A percentile compares a stretch with the other conserved stretches of the same genome.
Conservation (phyloP, 2,797 vertebrate species). For the Fundulus diaphanus region DNA sequence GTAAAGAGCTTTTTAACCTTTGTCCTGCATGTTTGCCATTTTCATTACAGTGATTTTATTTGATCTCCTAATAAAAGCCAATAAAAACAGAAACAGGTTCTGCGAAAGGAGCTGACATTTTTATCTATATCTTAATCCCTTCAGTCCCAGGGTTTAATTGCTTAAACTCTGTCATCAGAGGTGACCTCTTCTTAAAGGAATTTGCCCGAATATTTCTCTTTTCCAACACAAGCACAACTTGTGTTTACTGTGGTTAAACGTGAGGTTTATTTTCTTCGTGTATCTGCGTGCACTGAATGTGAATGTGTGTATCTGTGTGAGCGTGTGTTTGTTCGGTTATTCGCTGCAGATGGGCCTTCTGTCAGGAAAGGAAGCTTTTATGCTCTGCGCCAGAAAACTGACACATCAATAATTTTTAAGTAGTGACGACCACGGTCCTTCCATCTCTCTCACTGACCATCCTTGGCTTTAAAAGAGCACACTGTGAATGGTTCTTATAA, state of each 20-base stretch:
- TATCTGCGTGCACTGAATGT: background rate
- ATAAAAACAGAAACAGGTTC: slow-evolving; percentile 10
- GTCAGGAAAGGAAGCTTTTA: slow-evolving; percentile 63
- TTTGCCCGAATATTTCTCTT: slow-evolving; percentile 9
- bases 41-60: background rate
- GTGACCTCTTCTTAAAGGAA: slow-evolving; percentile 6
- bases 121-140: slow-evolving; percentile 6
- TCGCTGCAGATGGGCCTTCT: slow-evolving; percentile 84
- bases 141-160: background rate
- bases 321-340: slow-evolving; percentile 61
- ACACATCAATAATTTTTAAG: slow-evolving; percentile 54
- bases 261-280: slow-evolving; percentile 2
- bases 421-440: slow-evolving; percentile 19
- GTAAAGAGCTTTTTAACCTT: background rate
- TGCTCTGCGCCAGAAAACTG: slow-evolving; percentile 59
- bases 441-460: slow-evolving; percentile 27
- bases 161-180: slow-evolving; percentile 13
- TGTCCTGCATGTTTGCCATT: background rate
- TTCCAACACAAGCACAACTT: slow-evolving; percentile 12
- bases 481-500: slow-evolving; percentile 59
- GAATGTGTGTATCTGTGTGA: slow-evolving; percentile 19
- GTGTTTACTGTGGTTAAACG: slow-evolving; percentile 21
- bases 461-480: slow-evolving; percentile 13
- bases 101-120: slow-evolving; percentile 5
- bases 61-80: background rate